Conservation (phyloP, 1,140 invertebrate species). For the Drosophila dunni region DNA sequence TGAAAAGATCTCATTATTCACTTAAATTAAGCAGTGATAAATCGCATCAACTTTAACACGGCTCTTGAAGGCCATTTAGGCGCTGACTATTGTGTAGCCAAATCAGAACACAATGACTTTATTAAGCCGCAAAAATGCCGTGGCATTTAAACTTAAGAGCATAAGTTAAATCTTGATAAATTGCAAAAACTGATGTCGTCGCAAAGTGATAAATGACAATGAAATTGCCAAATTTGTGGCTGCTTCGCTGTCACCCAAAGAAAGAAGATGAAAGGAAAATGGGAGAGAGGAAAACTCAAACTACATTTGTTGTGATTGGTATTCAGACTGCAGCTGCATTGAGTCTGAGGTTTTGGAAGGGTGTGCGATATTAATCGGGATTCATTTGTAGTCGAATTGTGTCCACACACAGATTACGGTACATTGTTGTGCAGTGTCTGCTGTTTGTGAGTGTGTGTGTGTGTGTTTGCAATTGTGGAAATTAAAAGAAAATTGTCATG, state of each 20-base stretch:
- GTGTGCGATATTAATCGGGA: conserved; percentile 10
- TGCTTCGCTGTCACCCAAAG: not conserved
- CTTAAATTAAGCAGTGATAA: too few species aligned
- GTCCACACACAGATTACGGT: conserved; percentile 12
- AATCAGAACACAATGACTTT: conserved; percentile 39
- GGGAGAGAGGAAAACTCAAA: not conserved
- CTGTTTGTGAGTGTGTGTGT: conserved; percentile 32
- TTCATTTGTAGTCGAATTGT: conserved; percentile 31
- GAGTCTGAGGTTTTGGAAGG: conserved; percentile 3
- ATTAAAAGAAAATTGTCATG: conserved; percentile 61
- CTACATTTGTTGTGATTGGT: conserved; percentile 5
- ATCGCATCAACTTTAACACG: conserved; percentile 4
- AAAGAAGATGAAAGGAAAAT: not conserved
- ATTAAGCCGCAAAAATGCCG: conserved; percentile 41
- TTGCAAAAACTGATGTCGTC: conserved; percentile 49
- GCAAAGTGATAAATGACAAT: conserved; percentile 76
- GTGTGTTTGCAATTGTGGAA: conserved; percentile 34
- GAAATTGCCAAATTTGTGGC: conserved; percentile 73
- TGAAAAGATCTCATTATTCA: not conserved
- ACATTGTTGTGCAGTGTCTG: conserved; percentile 14
- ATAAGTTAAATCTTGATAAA: conserved; percentile 78
- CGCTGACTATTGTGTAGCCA: conserved; percentile 4
- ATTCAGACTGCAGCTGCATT: conserved; percentile 29
- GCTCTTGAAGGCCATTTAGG: not conserved
- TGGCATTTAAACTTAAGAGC: conserved; percentile 61